Conservation (phyloP, 2,888 invertebrate species). For the Nematopogon swammerdamellus region DNA sequence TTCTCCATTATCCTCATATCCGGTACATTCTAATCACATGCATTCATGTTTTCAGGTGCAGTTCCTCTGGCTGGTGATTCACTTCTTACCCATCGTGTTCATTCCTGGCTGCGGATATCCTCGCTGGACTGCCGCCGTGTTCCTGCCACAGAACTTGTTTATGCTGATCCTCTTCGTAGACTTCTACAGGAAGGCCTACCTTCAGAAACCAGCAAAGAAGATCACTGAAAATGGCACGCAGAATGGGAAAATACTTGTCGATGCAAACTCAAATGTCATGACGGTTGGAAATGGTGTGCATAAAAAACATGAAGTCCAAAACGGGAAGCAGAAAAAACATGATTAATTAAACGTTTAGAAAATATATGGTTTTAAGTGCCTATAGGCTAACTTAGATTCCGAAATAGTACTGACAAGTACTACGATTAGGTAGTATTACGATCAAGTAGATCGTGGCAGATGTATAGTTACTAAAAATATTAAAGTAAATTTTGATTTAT, state of each 20-base stretch:
- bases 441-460: too few relatives aligned
- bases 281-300: not conserved
- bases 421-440: too few relatives aligned
- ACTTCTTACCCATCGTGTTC: constrained; percentile 44
- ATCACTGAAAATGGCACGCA: not conserved
- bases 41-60: constrained; percentile 47
- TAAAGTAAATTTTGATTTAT: too few relatives aligned
- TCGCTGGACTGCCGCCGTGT: constrained; percentile 45
- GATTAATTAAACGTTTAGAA: too few relatives aligned
- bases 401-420: too few relatives aligned
- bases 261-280: not conserved
- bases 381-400: too few relatives aligned
- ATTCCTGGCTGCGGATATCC: constrained; percentile 58
- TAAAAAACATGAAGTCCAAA: not conserved
- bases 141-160: constrained; percentile 63
- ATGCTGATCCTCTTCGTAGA: constrained; percentile 64
- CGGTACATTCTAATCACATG: too few relatives aligned
- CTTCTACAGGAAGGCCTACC: constrained; percentile 64
- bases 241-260: too few relatives aligned
- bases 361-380: too few relatives aligned
- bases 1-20: too few relatives aligned
- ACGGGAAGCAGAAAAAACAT: too few relatives aligned
- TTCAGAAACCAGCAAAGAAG: constrained; percentile 24
- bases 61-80: constrained; percentile 58
- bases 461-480: too few relatives aligned